Evolutionary conservation across 2,888 invertebrate genomes (phyloP), one percentile per base, ranked within the genome.

Genomic region (Tholera decimalis): DNA sequence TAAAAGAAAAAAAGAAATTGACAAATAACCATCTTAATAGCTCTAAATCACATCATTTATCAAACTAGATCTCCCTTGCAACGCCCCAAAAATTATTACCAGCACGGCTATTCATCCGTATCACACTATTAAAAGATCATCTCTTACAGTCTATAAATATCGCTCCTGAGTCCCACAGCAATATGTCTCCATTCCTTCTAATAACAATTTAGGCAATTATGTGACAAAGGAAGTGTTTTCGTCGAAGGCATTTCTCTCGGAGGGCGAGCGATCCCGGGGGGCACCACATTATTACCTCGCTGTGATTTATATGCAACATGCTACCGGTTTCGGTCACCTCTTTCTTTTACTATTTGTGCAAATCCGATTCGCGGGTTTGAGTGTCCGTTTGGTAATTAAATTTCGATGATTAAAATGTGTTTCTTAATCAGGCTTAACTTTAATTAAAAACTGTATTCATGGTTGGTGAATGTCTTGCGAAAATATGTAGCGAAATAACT

Each of bases 131-230:
- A 93, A 93, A 94, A 91, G 87, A 88, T 87, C 92, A 91, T 94
- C 91, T 93, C 88, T 92, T 92, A 93, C 84, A 82, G 77, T 83
- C 91, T 90, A 93, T 93, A 93, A 92, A 93, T 92, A 92, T 88
- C 85, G 67, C 68, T 69, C 53, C 70, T 64, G 61, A 67, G 81
- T 87, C 86, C 89, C 90, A 85, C 88, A 89, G 91, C 88, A 93
- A 94, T 95, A 93, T 92, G 94, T 95, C 95, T 95, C 93, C 94
- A 95, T 95, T 94, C 91, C 89, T 90, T 90, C 93, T 95, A 95
- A 95, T 95, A 95, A 95, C 95, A 94, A 94, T 95, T 95, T 93
- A 88, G 91, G 91, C 93, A 93, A 95, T 94, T 94, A 95, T 92
- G 93, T 94, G 94, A 94, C 94, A 93, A 91, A 91, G 95, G 93